Percentiles rank a stretch among this genome's conserved stretches.
Evolutionary conservation across 2,797 vertebrate species (phyloP).

Genomic region (Sarcoramphus papa): DNA sequence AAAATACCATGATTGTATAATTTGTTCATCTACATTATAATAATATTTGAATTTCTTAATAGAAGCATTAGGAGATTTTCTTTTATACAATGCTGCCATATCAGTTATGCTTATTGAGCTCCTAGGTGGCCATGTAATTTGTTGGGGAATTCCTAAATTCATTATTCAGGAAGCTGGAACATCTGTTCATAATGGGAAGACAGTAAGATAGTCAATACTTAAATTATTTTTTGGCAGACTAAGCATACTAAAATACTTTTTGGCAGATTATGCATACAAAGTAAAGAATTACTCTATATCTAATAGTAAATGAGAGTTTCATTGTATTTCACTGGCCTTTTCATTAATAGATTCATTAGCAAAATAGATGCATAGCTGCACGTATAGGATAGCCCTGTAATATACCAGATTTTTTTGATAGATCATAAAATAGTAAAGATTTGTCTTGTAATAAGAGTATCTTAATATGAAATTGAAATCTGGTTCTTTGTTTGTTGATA

Average conservation of each 20-base stretch:
- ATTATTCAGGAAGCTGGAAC: not conserved
- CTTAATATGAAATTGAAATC: not conserved
- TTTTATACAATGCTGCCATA: not conserved
- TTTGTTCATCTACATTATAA: not conserved
- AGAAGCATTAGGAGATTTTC: not conserved
- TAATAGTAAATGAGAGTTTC: not conserved
- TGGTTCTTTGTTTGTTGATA: not conserved
- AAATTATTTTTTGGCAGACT: not conserved
- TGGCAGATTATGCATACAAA: not conserved
- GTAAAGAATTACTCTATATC: not conserved
- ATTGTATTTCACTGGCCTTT: not conserved
- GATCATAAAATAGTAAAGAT: not conserved
- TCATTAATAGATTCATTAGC: not conserved
- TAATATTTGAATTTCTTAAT: not conserved
- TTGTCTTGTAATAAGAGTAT: not conserved
- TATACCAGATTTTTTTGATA: not conserved
- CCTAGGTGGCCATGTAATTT: not conserved
- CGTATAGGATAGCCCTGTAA: not conserved
- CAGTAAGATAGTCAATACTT: not conserved
- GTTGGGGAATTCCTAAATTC: not conserved
- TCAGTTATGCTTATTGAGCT: not conserved
- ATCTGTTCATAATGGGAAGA: not conserved
- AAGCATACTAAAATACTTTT: not conserved
- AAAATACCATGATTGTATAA: not conserved
- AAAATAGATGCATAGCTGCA: not conserved